Evolutionary conservation across 2,113 vertebrate species (phyloP).

Genomic region (Dicaeum eximium): DNA sequence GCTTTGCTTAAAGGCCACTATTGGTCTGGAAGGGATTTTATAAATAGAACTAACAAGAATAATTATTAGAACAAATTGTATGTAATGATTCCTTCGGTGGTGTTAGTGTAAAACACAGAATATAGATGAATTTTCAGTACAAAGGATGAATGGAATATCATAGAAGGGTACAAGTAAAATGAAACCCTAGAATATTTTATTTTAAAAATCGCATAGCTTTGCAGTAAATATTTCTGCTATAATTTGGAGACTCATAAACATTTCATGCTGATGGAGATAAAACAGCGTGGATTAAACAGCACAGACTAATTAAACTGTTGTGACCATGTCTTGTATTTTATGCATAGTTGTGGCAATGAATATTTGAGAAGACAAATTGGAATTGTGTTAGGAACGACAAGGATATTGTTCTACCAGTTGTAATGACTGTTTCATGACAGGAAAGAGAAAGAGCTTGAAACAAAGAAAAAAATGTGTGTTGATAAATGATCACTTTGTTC

Average conservation of each 20-base stretch:
- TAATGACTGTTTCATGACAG: neutral
- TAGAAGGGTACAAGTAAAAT: neutral
- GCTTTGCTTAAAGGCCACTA: neutral
- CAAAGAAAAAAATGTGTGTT: neutral
- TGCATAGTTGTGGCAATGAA: neutral
- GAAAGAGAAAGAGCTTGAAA: neutral
- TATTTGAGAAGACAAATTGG: constrained; percentile 1
- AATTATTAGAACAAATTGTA: neutral
- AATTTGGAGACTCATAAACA: neutral
- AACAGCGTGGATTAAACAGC: neutral
- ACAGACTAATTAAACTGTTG: neutral
- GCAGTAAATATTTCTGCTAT: neutral
- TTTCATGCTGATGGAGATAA: neutral
- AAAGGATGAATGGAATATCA: neutral
- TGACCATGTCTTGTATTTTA: neutral
- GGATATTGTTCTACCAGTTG: neutral
- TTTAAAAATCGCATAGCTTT: neutral
- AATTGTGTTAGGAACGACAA: neutral
- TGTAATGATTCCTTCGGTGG: neutral
- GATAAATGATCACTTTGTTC: neutral
- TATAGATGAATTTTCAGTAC: neutral
- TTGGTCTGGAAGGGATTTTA: neutral
- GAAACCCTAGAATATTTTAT: neutral
- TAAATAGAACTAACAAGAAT: neutral
- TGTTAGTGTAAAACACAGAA: neutral